These are phyloP conservation scores for Schizopygopsis pylzovi DNA, from an alignment of 2,797 vertebrate genomes.

Conservation along the genomic window DNA sequence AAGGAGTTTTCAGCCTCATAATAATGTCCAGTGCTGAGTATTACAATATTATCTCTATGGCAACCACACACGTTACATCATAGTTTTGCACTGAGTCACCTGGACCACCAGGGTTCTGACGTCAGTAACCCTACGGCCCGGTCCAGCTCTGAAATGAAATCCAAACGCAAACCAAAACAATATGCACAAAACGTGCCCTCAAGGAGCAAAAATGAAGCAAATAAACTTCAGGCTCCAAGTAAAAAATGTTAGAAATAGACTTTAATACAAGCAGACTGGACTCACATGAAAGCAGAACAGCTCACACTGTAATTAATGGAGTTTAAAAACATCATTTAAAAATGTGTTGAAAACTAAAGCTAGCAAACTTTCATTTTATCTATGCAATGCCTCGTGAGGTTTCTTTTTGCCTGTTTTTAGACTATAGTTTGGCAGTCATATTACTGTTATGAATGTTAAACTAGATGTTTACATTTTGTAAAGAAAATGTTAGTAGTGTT, in stretches of 20 bases:
- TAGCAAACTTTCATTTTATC: constrained; percentile 11
- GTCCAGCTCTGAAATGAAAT: constrained; percentile 52
- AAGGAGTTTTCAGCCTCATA: background rate
- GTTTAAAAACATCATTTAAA: constrained; percentile 24
- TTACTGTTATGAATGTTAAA: background rate
- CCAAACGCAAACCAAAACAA: constrained; percentile 51
- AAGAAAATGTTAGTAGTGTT: background rate
- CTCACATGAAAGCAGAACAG: constrained; percentile 16
- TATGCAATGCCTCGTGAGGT: background rate
- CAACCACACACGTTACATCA: constrained; percentile 39
- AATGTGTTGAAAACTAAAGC: constrained; percentile 28
- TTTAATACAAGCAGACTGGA: constrained; percentile 11
- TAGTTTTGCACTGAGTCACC: constrained; percentile 35
- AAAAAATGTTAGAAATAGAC: constrained; percentile 18
- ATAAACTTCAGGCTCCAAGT: constrained; percentile 24
- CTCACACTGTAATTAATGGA: background rate
- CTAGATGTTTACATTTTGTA: background rate
- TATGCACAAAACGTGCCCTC: constrained; percentile 21
- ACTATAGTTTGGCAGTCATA: background rate
- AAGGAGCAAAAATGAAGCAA: constrained; percentile 33
- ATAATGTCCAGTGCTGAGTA: constrained; percentile 35
- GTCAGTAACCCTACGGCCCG: constrained; percentile 41
- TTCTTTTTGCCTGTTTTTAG: constrained; percentile 21
- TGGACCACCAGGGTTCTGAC: constrained; percentile 40
- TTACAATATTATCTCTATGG: constrained; percentile 33